Conservation (phyloP, 1,140 invertebrate genomes). For the Hycleus cichorii region DNA sequence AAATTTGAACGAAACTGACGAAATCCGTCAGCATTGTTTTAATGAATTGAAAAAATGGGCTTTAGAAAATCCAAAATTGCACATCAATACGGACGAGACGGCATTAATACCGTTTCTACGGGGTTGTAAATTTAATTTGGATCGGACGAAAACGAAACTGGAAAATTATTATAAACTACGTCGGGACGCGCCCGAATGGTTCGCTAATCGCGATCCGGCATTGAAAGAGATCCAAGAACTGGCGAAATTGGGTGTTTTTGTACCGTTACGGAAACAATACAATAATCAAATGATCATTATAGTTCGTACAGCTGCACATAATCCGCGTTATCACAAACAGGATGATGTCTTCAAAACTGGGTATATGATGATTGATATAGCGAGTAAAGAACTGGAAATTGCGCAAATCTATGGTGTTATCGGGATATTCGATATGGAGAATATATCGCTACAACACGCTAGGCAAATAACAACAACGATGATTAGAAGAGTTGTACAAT, state of each 20-base stretch:
- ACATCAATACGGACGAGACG: not conserved
- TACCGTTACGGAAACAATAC: slow-evolving; percentile 47
- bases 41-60: slow-evolving; percentile 24
- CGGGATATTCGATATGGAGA: slow-evolving; percentile 53
- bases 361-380: slow-evolving; percentile 52
- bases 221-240: slow-evolving; percentile 50
- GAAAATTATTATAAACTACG: slow-evolving; percentile 52
- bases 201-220: slow-evolving; percentile 50
- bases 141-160: slow-evolving; percentile 50
- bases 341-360: slow-evolving; percentile 53
- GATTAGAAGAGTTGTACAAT: slow-evolving; percentile 51
- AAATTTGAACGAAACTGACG: slow-evolving; percentile 24
- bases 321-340: slow-evolving; percentile 48
- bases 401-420: slow-evolving; percentile 52
- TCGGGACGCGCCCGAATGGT: slow-evolving; percentile 51
- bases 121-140: slow-evolving; percentile 53
- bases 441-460: slow-evolving; percentile 51
- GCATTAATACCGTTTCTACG: slow-evolving; percentile 50
- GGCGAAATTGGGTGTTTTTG: slow-evolving; percentile 50
- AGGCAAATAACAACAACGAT: slow-evolving; percentile 50
- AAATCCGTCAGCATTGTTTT: slow-evolving; percentile 15
- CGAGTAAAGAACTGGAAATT: slow-evolving; percentile 44
- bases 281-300: slow-evolving; percentile 49
- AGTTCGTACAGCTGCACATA: slow-evolving; percentile 48
- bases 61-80: slow-evolving; percentile 1